phyloP scores from a whole-genome alignment of 2,113 vertebrate genomes.

The Callionymus lyra region DNA sequence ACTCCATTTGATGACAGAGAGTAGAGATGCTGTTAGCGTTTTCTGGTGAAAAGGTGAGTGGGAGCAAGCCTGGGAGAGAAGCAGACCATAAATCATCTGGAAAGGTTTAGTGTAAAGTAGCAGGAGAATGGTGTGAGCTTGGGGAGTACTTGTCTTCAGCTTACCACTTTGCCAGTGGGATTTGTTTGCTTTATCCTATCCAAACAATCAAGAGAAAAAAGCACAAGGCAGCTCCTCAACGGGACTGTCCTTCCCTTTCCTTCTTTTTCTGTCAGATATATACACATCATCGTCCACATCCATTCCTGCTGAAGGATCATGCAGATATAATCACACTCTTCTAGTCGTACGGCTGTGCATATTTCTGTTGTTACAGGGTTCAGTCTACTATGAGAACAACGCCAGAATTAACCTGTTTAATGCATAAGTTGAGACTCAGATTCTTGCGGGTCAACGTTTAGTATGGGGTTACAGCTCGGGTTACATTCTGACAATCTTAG shows the following conservation, averaged over 20 bases:
- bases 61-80: constrained; percentile 8
- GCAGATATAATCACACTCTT: constrained; percentile 18
- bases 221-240: constrained; percentile 9
- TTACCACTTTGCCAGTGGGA: constrained; percentile 72
- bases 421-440: constrained; percentile 1
- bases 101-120: constrained; percentile 77
- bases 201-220: constrained; percentile 65
- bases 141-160: constrained; percentile 28
- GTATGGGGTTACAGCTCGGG: too few species aligned
- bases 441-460: not conserved
- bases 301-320: constrained; percentile 2
- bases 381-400: not conserved
- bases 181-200: constrained; percentile 67
- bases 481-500: not conserved
- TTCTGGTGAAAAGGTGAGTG: constrained; percentile 39
- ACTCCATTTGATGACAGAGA: constrained; percentile 1
- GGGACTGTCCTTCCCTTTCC: constrained; percentile 10
- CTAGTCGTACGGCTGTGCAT: not conserved
- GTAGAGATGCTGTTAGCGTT: not conserved
- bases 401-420: constrained; percentile 2
- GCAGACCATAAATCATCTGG: constrained; percentile 70
- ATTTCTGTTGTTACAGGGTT: not conserved
- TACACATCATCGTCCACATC: constrained; percentile 15
- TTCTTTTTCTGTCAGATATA: constrained; percentile 17
- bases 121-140: constrained; percentile 59